Percentiles rank a stretch among this genome's conserved stretches.
phyloP scores from a whole-genome alignment of 2,113 vertebrate species.

The Acanthochromis polyacanthus region DNA sequence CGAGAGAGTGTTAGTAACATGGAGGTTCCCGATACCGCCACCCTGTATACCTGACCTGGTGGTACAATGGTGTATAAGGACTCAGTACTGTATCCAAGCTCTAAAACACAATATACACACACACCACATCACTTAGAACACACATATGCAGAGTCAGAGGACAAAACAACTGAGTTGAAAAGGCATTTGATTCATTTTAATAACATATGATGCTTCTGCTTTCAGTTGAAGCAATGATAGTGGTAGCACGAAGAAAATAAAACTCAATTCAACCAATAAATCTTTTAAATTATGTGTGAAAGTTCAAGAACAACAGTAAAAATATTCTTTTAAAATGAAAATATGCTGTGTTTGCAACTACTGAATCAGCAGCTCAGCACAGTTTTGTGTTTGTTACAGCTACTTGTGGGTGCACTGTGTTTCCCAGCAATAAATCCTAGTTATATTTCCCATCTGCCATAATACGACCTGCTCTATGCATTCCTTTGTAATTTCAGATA shows the following conservation, averaged over 20 bases:
- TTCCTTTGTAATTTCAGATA: slow-evolving; percentile 34
- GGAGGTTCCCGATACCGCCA: slow-evolving; percentile 31
- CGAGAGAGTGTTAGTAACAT: slow-evolving; percentile 69
- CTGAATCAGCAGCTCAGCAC: slow-evolving; percentile 3
- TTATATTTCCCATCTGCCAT: slow-evolving; percentile 17
- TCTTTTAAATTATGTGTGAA: background rate
- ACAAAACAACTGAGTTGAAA: slow-evolving; percentile 1
- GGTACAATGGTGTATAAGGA: slow-evolving; percentile 70
- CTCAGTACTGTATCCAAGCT: slow-evolving; percentile 76
- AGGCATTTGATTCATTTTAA: background rate
- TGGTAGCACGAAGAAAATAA: background rate
- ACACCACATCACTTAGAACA: slow-evolving; percentile 35
- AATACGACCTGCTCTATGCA: slow-evolving; percentile 19
- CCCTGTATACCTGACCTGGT: slow-evolving; percentile 75
- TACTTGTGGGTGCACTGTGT: background rate
- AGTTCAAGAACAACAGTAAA: too few relatives aligned
- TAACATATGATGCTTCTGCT: too few relatives aligned
- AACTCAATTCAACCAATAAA: too few relatives aligned
- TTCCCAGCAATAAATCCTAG: background rate
- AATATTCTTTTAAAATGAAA: too few relatives aligned
- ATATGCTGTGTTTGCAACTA: background rate
- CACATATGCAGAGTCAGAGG: slow-evolving; percentile 20
- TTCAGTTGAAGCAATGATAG: background rate
- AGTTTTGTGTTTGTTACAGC: background rate
- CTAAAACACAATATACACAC: slow-evolving; percentile 74